Conservation (phyloP, 1,140 invertebrate species). For the Episyrphus balteatus region DNA sequence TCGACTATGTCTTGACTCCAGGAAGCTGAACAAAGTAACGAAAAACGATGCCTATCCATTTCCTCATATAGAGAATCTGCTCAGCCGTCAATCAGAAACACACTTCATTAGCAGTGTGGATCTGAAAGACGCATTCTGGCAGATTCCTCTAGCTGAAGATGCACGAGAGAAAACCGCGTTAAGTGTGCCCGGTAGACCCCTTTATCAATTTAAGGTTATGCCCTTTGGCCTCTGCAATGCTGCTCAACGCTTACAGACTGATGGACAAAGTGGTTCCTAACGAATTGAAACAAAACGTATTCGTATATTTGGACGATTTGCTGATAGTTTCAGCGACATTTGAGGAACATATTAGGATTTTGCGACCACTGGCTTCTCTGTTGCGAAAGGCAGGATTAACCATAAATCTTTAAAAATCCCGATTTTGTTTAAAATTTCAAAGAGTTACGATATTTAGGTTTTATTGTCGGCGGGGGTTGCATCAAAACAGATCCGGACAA, state of each 20-base stretch:
- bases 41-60: too few relatives aligned
- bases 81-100: constrained; percentile 9
- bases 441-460: not conserved
- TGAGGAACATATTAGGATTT: not conserved
- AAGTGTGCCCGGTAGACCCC: constrained; percentile 29
- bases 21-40: constrained; percentile 20
- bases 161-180: constrained; percentile 36
- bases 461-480: not conserved
- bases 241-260: constrained; percentile 6
- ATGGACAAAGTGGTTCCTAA: constrained; percentile 1
- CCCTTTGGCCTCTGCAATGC: constrained; percentile 36
- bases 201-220: constrained; percentile 35
- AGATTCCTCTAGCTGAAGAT: constrained; percentile 20
- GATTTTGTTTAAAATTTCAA: not conserved
- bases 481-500: not conserved
- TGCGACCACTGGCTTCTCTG: not conserved
- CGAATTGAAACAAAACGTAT: constrained; percentile 3
- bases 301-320: constrained; percentile 6
- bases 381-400: not conserved
- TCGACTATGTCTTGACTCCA: constrained; percentile 20
- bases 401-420: not conserved
- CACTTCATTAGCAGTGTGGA: constrained; percentile 11
- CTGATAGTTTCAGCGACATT: constrained; percentile 1
- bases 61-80: constrained; percentile 13
- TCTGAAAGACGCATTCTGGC: constrained; percentile 24